Percentiles rank a stretch among this genome's conserved stretches.
Evolutionary conservation across 1,140 invertebrate species (phyloP).

Genomic region (Drosophila jambulina): DNA sequence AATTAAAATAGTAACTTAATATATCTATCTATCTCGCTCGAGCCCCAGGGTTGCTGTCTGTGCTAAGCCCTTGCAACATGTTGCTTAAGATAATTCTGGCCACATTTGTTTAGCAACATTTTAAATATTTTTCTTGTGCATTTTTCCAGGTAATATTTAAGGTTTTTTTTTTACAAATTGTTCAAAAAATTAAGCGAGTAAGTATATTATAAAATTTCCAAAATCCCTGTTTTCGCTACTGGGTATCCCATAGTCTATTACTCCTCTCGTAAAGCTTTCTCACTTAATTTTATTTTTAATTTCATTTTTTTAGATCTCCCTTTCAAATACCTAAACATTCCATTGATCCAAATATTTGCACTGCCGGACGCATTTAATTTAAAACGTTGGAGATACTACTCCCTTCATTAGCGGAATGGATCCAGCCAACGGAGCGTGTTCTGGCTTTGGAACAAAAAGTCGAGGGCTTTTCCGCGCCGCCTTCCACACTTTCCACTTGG

Average conservation of each 20-base stretch:
- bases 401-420: conserved; percentile 32
- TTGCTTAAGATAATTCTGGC: not conserved
- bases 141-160: not conserved
- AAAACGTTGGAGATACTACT: conserved; percentile 9
- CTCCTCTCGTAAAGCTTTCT: not conserved
- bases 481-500: conserved; percentile 12
- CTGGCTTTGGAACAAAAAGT: conserved; percentile 32
- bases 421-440: conserved; percentile 21
- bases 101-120: not conserved
- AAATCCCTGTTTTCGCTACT: not conserved
- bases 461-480: conserved; percentile 33
- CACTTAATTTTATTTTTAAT: not conserved
- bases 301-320: not conserved
- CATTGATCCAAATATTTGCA: conserved; percentile 19
- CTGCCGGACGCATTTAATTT: conserved; percentile 26
- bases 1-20: not conserved
- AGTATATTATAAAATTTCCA: not conserved
- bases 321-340: not conserved
- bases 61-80: not conserved
- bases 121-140: not conserved
- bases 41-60: not conserved
- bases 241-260: not conserved
- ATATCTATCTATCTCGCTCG: not conserved
- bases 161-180: too few species aligned
- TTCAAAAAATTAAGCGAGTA: not conserved